These are phyloP conservation scores for Neomorphus geoffroyi DNA, from an alignment of 2,797 vertebrate genomes.

Conservation along the genomic window DNA sequence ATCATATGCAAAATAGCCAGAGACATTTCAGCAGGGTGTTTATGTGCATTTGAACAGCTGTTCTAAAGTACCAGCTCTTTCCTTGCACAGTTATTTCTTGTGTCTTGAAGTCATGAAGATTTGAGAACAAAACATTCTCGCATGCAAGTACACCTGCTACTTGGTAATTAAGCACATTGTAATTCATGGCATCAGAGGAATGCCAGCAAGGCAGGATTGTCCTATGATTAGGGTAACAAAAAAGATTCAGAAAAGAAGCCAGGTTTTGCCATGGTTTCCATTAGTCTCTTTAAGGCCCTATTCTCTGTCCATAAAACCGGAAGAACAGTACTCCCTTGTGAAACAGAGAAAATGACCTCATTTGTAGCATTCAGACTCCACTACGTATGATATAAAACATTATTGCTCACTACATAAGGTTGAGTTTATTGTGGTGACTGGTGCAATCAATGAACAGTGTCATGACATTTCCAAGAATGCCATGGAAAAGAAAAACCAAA, in stretches of 20 bases:
- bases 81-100: neutral
- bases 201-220: neutral
- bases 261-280: neutral
- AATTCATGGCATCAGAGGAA: neutral
- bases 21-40: conserved; percentile 19
- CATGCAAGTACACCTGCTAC: neutral
- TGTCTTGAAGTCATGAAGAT: neutral
- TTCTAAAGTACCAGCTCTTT: conserved; percentile 22
- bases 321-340: conserved; percentile 7
- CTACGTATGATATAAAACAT: neutral
- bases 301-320: neutral
- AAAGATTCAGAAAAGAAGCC: neutral
- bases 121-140: conserved; percentile 48
- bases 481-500: neutral
- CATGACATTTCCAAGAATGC: neutral
- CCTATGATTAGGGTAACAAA: neutral
- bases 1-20: conserved; percentile 12
- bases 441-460: neutral
- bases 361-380: neutral
- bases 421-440: neutral
- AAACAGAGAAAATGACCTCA: neutral
- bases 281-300: neutral
- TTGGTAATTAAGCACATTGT: neutral
- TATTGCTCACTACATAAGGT: neutral
- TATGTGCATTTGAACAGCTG: conserved; percentile 21